These are phyloP conservation scores for Pediacus dermestoides DNA, from an alignment of 2,888 invertebrate genomes.

Conservation along the genomic window DNA sequence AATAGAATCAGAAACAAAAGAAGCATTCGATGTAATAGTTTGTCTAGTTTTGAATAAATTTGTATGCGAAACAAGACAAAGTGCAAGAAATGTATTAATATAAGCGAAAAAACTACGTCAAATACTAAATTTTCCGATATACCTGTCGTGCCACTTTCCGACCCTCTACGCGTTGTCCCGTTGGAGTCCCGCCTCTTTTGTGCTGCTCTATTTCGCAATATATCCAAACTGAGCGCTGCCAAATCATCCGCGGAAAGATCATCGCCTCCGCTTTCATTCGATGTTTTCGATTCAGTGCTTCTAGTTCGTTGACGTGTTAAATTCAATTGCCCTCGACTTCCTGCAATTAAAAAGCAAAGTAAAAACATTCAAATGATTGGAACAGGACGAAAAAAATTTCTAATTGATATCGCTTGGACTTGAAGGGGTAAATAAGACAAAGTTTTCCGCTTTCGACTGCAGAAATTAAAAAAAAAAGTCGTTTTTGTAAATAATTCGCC, in stretches of 20 bases:
- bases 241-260: conserved; percentile 43
- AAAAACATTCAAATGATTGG: too few species aligned
- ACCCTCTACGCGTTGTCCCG: conserved; percentile 51
- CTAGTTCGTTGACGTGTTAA: conserved; percentile 49
- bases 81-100: conserved; percentile 2
- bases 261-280: conserved; percentile 40
- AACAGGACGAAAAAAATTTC: too few species aligned
- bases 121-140: too few species aligned
- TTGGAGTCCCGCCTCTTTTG: conserved; percentile 50
- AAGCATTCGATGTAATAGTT: conserved; percentile 18
- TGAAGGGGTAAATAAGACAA: too few species aligned
- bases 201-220: conserved; percentile 38
- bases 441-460: too few species aligned
- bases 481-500: too few species aligned
- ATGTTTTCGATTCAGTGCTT: conserved; percentile 57
- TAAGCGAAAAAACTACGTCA: too few species aligned
- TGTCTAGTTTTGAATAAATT: too few species aligned
- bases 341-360: conserved; percentile 23
- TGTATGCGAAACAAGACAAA: too few species aligned
- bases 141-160: conserved; percentile 50
- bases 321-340: conserved; percentile 37
- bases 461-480: too few species aligned
- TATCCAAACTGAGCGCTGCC: conserved; percentile 44
- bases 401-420: too few species aligned
- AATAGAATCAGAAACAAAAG: conserved; percentile 21